phyloP scores from a whole-genome alignment of 2,888 invertebrate species.

The Agrotis clavis region DNA sequence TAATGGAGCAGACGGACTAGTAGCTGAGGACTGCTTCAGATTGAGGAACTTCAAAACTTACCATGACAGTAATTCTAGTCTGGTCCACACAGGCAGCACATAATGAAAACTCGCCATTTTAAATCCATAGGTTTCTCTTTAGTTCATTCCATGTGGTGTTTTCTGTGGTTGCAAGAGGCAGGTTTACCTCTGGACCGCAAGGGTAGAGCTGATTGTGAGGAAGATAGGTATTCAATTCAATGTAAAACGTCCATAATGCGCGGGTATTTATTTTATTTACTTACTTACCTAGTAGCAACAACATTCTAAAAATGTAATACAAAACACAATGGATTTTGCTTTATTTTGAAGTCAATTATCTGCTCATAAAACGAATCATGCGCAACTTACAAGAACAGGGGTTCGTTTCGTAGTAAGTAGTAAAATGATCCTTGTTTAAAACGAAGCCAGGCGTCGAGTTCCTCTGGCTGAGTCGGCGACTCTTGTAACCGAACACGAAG shows the following conservation, averaged over 20 bases:
- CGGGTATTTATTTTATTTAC: neutral
- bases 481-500: constrained; percentile 84
- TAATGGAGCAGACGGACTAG: too few relatives aligned
- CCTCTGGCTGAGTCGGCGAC: constrained; percentile 79
- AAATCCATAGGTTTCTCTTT: neutral
- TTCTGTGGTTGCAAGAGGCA: neutral
- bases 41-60: too few relatives aligned
- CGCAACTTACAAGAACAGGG: constrained; percentile 41
- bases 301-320: too few relatives aligned
- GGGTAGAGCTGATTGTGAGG: neutral
- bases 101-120: neutral
- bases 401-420: constrained; percentile 70
- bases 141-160: too few relatives aligned
- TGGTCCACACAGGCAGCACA: too few relatives aligned
- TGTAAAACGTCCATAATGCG: neutral
- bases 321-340: too few relatives aligned
- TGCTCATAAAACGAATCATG: constrained; percentile 23
- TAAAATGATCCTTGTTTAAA: constrained; percentile 72
- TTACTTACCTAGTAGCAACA: too few relatives aligned
- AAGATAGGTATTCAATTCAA: neutral
- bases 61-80: too few relatives aligned
- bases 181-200: neutral
- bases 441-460: constrained; percentile 66
- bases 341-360: too few relatives aligned
- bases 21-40: too few relatives aligned